Base-by-base conservation (phyloP, 1,140 invertebrate genomes). In the Aphaenogaster floridana region DNA sequence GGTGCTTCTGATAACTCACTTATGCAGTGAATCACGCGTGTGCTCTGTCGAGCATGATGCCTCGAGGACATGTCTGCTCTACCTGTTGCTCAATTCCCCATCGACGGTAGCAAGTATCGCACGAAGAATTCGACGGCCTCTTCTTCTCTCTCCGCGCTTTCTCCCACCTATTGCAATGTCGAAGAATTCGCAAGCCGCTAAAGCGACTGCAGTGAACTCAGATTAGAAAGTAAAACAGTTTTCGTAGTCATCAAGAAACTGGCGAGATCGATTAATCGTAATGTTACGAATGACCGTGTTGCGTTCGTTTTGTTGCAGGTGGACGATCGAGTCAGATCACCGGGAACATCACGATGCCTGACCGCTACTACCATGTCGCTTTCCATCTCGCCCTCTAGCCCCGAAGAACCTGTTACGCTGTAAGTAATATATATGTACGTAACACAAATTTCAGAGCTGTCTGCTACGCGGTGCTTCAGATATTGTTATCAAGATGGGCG, bases 401-500 rank as follows among this genome's bases (percentile, higher is more conserved):
- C 94, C 76, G 95, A 95, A 86, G 95, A 95, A 90, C 95, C 95
- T 86, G 93, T 95, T 81, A 95, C 95, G 87, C 92, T 95, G 95
- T 95, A 91, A 95, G 95, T 95, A 74, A 74, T 28, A 42, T 28
- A 48, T 28, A 6, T 34, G 5, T 69, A 69, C 28, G 34, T 13
- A 8, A 61, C 3, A 21, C 6, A 50, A 28, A 48, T 48, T 39
- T n/a, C 39, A 59, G 3, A 48, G 11, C 42, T 17, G 11, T 50
- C 9, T n/a, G 28, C 54, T 36, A n/a, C 3, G 42, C 39, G 34
- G 39, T 28, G 15, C 34, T 77, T 59, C 13, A 39, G 2, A 61
- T 42, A 0, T 72, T 72, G 11, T 61, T 77, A 45, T 61, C 54
- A 17, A 77, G 39, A 77, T 45, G 72, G 21, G 42, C 3, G 54